Evolutionary conservation across 2,797 vertebrate genomes (phyloP).

Genomic region (Sitta carolinensis): DNA sequence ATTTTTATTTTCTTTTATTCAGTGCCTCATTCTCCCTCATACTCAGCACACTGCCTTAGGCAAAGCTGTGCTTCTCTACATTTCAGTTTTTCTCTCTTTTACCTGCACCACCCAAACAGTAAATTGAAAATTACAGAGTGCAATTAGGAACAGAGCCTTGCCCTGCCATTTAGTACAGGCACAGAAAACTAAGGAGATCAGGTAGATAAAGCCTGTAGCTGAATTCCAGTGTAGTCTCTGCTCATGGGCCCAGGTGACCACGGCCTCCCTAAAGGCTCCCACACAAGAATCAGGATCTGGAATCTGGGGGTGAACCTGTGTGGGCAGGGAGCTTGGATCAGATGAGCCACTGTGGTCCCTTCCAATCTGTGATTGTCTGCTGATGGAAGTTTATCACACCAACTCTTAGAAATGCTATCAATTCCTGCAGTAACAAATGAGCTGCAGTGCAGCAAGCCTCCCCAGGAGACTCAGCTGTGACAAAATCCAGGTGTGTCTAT

Average conservation of each 20-base stretch:
- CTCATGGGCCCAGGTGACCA: neutral
- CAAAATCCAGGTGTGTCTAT: accelerated
- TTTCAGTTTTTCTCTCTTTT: neutral
- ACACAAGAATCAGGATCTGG: neutral
- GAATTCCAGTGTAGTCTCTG: neutral
- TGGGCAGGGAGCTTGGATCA: neutral
- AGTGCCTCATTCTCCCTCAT: neutral
- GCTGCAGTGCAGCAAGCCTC: neutral
- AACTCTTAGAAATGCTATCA: neutral
- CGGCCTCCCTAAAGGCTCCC: neutral
- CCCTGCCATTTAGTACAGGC: neutral
- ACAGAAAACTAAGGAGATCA: neutral
- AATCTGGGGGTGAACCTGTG: neutral
- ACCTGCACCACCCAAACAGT: neutral
- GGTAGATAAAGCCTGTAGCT: neutral
- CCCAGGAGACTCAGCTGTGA: neutral
- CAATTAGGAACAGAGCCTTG: neutral
- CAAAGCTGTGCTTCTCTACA: neutral
- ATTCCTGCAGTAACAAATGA: neutral
- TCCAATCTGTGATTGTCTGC: neutral
- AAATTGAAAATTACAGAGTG: neutral
- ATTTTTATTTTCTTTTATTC: conserved; percentile 35
- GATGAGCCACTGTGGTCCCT: neutral
- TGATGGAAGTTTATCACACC: neutral
- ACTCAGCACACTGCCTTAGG: conserved; percentile 25